Conservation (phyloP, 2,797 vertebrate species). For the Urocyon cinereoargenteus region DNA sequence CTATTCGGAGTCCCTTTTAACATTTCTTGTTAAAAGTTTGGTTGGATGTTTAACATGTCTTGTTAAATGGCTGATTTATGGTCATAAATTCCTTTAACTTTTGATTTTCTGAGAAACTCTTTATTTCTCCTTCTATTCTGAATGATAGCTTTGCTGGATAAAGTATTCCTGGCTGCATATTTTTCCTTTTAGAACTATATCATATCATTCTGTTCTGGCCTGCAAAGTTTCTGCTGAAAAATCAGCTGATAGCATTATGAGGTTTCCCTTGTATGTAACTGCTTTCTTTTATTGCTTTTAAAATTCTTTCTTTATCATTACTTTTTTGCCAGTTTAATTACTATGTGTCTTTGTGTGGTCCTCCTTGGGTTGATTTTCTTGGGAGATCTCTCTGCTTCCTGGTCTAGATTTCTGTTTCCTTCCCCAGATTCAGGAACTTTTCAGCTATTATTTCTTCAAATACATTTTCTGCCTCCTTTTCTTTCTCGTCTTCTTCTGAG, state of each 20-base stretch:
- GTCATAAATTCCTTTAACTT: background rate
- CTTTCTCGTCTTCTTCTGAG: background rate
- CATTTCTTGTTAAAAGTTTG: background rate
- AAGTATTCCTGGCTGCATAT: background rate
- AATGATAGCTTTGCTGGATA: background rate
- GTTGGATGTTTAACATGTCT: background rate
- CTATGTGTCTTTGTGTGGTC: background rate
- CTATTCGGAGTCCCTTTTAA: background rate
- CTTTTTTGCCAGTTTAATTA: background rate
- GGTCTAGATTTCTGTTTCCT: background rate
- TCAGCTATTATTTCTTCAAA: background rate
- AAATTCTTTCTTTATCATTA: background rate
- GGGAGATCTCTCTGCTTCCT: background rate
- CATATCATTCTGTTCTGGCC: background rate
- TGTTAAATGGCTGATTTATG: background rate
- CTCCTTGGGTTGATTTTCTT: background rate
- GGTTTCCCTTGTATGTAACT: background rate
- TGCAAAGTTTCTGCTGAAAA: background rate
- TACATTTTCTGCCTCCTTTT: background rate
- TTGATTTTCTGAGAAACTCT: background rate
- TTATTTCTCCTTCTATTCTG: background rate
- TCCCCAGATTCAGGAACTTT: background rate
- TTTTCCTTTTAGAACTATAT: background rate
- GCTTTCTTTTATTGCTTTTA: background rate
- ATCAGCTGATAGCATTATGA: background rate